These are phyloP conservation scores for Yponomeuta evonymella DNA, from an alignment of 2,888 invertebrate species.

Conservation along the genomic window DNA sequence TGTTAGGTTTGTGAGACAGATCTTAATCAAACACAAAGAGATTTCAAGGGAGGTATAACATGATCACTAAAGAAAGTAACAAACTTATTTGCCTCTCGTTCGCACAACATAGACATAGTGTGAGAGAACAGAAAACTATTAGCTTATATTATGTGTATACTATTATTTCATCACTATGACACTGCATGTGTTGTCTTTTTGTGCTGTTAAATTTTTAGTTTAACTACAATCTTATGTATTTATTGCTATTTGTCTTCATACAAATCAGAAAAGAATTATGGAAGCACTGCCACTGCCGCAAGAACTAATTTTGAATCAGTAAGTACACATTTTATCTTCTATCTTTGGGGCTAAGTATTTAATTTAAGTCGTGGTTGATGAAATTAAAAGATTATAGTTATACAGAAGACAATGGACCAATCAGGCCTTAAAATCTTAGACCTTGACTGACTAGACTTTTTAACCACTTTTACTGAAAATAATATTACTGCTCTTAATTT, in stretches of 20 bases:
- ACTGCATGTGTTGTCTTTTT: background rate
- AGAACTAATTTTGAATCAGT: background rate
- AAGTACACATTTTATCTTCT: slow-evolving; percentile 1
- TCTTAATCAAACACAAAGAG: background rate
- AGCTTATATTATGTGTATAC: no score
- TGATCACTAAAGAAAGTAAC: no score
- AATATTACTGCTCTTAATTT: slow-evolving; percentile 2
- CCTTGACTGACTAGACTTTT: slow-evolving; percentile 5
- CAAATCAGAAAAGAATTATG: background rate
- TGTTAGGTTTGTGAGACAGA: background rate
- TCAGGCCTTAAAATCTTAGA: background rate
- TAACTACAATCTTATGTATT: background rate
- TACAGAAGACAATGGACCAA: background rate
- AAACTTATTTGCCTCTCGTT: no score
- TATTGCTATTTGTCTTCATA: background rate
- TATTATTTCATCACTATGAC: background rate
- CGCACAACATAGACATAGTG: no score
- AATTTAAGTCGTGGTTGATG: background rate
- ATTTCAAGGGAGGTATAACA: background rate
- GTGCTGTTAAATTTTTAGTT: background rate
- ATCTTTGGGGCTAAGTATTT: slow-evolving; percentile 5
- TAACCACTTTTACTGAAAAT: slow-evolving; percentile 8
- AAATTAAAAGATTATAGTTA: background rate
- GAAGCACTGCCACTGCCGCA: slow-evolving; percentile 3
- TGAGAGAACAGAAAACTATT: no score